Evolutionary conservation across 2,888 invertebrate genomes (phyloP), one percentile per base, ranked within the genome.

Genomic region (Leucoptera coffeella): DNA sequence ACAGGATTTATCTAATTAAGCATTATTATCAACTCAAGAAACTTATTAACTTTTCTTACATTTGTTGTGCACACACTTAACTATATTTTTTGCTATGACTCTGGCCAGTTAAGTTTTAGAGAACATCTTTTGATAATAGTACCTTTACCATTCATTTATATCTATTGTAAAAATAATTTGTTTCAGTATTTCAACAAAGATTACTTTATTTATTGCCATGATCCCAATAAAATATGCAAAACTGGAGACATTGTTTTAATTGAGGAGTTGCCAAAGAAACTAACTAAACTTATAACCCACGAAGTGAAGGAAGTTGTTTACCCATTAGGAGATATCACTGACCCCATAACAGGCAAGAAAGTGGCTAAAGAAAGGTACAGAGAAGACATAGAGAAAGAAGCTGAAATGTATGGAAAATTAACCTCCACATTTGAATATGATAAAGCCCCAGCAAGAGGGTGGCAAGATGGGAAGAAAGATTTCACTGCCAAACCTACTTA

Each of bases 191-290:
- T 90, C 43, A 73, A 74, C 35, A 81, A 83, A 50, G 75, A 80
- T 35, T 77, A 82, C 35, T 80, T 76, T 38, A 62, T 80, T 31
- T 88, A 82, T 43, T 90, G 87, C 20, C 73, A 84, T 44, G 91
- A 92, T 64, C 87, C 88, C 0, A 48, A 80, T 2, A 80, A 82
- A 39, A 43, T 73, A 24, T 88, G 87, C 45, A 88, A 88, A 59
- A 76, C 81, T 7, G 91, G 91, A 2, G 92, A 92, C 44, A 71
- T 87, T 23, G 89, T 89, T 4, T 61, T 92, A 9, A 81, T 91
- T 36, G 76, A 86, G 49, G 75, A 78, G 36, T 50, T 91, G 25
- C 80, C 84, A 2, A 58, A 80, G 30, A 85, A 81, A 50, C 42
- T 87, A 33, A 85, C 88, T 0, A 78, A 80, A 32, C 54, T 87